phyloP scores from a whole-genome alignment of 53 echinoderm and acorn worm species.

The Paelopatides confundens region DNA sequence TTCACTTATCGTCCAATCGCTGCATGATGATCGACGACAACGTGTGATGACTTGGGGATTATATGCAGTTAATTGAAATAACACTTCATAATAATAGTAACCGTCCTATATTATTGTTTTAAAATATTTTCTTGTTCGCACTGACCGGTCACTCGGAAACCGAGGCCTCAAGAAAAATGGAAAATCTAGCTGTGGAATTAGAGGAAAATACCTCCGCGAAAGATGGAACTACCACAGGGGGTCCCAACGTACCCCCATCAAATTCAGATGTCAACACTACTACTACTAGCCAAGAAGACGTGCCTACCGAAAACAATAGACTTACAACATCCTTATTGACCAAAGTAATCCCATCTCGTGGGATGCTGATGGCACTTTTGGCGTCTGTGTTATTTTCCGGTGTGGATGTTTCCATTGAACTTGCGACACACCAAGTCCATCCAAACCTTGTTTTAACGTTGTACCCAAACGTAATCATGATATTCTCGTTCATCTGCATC shows the following conservation, averaged over 20 bases:
- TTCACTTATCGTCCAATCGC: too few relatives aligned
- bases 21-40: too few relatives aligned
- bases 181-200: background rate
- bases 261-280: background rate
- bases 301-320: background rate
- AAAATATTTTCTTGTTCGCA: too few relatives aligned
- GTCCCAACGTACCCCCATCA: background rate
- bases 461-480: background rate
- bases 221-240: background rate
- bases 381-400: background rate
- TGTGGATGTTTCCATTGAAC: slow-evolving; percentile 9
- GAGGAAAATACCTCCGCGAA: background rate
- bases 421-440: slow-evolving; percentile 6
- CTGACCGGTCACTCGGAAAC: too few relatives aligned
- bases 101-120: too few relatives aligned
- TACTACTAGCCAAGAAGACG: background rate
- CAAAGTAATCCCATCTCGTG: slow-evolving; percentile 1
- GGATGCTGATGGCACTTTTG: slow-evolving; percentile 13
- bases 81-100: too few relatives aligned
- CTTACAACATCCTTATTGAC: background rate
- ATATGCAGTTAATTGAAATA: too few relatives aligned
- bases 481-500: background rate
- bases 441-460: background rate
- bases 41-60: too few relatives aligned
- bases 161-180: too few relatives aligned